Conservation (phyloP, 2,888 invertebrate genomes). For the Cryptocephalus moraei region DNA sequence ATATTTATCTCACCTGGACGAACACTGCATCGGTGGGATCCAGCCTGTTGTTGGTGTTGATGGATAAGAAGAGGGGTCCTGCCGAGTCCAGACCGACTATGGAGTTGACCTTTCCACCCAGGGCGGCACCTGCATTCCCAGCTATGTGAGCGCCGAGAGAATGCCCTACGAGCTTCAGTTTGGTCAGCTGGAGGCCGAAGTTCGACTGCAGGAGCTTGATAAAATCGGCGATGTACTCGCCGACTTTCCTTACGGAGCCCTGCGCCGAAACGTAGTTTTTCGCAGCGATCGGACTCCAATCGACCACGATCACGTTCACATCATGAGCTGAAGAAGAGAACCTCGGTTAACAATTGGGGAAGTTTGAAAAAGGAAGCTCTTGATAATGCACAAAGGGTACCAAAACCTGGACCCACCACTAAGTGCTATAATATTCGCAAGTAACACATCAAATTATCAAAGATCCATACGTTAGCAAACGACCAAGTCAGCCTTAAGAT, state of each 20-base stretch:
- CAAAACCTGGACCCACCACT: too few relatives aligned
- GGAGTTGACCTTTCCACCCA: constrained; percentile 15
- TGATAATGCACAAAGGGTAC: too few relatives aligned
- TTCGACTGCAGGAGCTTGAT: constrained; percentile 6
- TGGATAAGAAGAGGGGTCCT: constrained; percentile 21
- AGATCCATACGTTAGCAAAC: too few relatives aligned
- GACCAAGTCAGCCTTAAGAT: too few relatives aligned
- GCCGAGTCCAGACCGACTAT: constrained; percentile 34
- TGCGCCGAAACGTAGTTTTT: constrained; percentile 15
- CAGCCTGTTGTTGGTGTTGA: constrained; percentile 22
- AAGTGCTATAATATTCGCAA: too few relatives aligned
- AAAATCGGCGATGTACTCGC: constrained; percentile 22
- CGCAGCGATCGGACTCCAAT: constrained; percentile 23
- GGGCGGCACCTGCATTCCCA: constrained; percentile 18
- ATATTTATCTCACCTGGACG: constrained; percentile 22
- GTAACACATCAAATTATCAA: too few relatives aligned
- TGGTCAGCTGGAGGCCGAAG: constrained; percentile 4
- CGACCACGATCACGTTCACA: constrained; percentile 29
- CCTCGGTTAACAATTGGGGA: too few relatives aligned
- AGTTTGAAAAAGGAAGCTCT: too few relatives aligned
- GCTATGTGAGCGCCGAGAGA: constrained; percentile 29
- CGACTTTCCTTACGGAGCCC: constrained; percentile 19
- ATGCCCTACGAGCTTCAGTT: constrained; percentile 14
- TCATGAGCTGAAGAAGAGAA: constrained; percentile 10
- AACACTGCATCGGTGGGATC: constrained; percentile 27